phyloP scores from a whole-genome alignment of 2,797 vertebrate species.

The Phalanger gymnotis region DNA sequence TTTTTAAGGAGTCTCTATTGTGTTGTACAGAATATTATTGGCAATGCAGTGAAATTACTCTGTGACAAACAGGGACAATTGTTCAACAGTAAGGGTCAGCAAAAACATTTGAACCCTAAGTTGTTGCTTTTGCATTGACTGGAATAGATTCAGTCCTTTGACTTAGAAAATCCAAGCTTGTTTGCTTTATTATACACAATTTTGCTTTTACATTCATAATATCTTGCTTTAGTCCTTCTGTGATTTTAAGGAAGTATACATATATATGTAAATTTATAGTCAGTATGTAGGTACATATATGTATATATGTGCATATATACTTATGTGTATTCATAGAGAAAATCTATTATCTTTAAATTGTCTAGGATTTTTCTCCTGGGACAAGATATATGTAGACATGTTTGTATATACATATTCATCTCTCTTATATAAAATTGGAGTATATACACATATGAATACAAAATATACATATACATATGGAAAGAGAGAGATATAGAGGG shows the following conservation, averaged over 20 bases:
- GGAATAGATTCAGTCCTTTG: not conserved
- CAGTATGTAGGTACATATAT: not conserved
- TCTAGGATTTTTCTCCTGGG: not conserved
- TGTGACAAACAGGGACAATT: not conserved
- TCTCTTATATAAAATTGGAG: not conserved
- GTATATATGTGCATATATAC: too few relatives aligned
- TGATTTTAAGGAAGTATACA: not conserved
- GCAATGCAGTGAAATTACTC: not conserved
- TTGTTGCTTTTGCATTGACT: not conserved
- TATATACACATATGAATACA: not conserved
- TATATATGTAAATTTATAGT: not conserved
- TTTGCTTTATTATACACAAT: not conserved
- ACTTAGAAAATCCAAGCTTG: not conserved
- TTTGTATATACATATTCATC: not conserved
- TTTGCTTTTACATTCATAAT: not conserved
- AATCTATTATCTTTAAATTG: not conserved
- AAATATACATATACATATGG: not conserved
- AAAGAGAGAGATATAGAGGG: too few relatives aligned
- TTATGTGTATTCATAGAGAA: not conserved
- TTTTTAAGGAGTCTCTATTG: not conserved
- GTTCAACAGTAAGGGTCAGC: not conserved
- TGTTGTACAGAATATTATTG: not conserved
- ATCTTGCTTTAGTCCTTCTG: not conserved
- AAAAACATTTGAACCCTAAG: not conserved
- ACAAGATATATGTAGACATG: not conserved